phyloP scores from a whole-genome alignment of 1,140 invertebrate species.

The Harlomillsia oculata region DNA sequence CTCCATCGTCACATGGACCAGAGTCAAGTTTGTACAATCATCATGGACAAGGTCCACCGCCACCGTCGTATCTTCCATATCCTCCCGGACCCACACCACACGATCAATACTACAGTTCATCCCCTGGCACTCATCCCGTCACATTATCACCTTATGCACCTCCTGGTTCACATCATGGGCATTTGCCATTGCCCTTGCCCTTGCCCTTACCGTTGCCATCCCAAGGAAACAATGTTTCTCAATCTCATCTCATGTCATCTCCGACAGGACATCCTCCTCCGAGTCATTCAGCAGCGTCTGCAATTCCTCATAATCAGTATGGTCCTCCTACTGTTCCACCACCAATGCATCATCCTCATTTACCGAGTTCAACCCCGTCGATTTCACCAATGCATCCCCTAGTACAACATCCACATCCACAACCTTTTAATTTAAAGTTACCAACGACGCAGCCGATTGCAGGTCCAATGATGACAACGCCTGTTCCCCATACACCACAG shows the following conservation, averaged over 20 bases:
- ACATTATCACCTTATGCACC: slow-evolving; percentile 5
- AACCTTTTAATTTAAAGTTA: slow-evolving; percentile 22
- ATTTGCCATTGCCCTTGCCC: background rate
- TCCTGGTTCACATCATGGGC: slow-evolving; percentile 1
- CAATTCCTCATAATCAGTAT: too few species aligned
- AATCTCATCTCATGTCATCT: too few species aligned
- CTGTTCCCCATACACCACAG: slow-evolving; percentile 43
- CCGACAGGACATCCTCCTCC: too few species aligned
- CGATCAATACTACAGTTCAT: slow-evolving; percentile 8
- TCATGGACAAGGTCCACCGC: slow-evolving; percentile 10
- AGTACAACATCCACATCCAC: slow-evolving; percentile 15
- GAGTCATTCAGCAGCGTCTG: too few species aligned
- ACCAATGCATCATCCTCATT: too few species aligned
- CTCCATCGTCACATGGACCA: background rate
- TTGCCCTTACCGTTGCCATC: background rate
- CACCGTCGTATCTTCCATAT: slow-evolving; percentile 9
- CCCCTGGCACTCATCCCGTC: background rate
- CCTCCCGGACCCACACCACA: too few species aligned
- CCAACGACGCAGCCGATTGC: slow-evolving; percentile 21
- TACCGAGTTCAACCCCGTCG: background rate
- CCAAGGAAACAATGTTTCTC: too few species aligned
- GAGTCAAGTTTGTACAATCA: slow-evolving; percentile 3
- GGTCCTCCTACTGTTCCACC: too few species aligned
- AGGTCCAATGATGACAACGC: slow-evolving; percentile 16
- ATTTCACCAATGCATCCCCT: slow-evolving; percentile 1